These are phyloP conservation scores for Gymnoscopelus braueri DNA, from an alignment of 2,797 vertebrate species.

Conservation along the genomic window DNA sequence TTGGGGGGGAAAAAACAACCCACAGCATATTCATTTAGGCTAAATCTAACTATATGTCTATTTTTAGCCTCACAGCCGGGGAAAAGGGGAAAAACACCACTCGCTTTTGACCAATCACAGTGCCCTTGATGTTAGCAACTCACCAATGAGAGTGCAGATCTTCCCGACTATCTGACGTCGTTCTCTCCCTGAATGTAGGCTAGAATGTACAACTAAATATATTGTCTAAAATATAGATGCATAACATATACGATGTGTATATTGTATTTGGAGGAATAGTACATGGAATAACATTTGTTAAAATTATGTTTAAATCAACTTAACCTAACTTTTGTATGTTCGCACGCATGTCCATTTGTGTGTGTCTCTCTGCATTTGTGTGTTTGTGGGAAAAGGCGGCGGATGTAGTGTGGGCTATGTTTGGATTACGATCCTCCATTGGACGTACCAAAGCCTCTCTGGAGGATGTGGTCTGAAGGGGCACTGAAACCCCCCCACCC, in stretches of 20 bases:
- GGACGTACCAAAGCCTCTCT: conserved; percentile 15
- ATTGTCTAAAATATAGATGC: too few relatives aligned
- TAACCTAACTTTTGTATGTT: too few relatives aligned
- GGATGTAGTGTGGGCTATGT: conserved; percentile 19
- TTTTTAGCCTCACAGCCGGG: conserved; percentile 69
- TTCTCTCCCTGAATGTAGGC: conserved; percentile 10
- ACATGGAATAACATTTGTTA: background rate
- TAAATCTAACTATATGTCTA: conserved; percentile 64
- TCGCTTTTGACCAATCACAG: conserved; percentile 63
- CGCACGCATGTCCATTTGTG: background rate
- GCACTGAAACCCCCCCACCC: conserved; percentile 1
- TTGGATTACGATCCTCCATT: conserved; percentile 23
- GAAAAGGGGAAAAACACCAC: conserved; percentile 59
- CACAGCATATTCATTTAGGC: conserved; percentile 56
- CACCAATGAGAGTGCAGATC: conserved; percentile 58
- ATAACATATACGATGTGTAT: too few relatives aligned
- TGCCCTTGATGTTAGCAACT: conserved; percentile 20
- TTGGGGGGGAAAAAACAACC: conserved; percentile 10
- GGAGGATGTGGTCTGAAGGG: conserved; percentile 29
- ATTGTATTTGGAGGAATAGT: background rate
- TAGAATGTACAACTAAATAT: background rate
- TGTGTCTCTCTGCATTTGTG: conserved; percentile 8
- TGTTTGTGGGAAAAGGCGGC: conserved; percentile 7
- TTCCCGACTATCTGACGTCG: conserved; percentile 8
- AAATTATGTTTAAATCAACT: too few relatives aligned